These are phyloP conservation scores for Zaprionus nigranus DNA, from an alignment of 1,140 invertebrate genomes.

Conservation along the genomic window DNA sequence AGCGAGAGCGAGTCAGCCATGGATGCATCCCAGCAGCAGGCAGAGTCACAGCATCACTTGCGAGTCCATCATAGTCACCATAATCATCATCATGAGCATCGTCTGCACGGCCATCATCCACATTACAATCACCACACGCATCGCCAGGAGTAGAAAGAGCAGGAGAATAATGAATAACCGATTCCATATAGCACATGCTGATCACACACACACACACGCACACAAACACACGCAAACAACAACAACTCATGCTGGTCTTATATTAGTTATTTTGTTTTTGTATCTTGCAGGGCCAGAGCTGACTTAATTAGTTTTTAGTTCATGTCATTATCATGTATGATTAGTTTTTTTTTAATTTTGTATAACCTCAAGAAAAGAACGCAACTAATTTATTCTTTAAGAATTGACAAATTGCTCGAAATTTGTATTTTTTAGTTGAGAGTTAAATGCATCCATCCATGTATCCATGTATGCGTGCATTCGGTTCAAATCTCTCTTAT, in stretches of 20 bases:
- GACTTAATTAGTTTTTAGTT: conserved; percentile 80
- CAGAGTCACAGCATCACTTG: conserved; percentile 45
- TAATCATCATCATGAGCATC: conserved; percentile 42
- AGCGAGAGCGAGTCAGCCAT: conserved; percentile 7
- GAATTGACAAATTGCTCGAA: conserved; percentile 57
- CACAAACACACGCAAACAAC: neutral
- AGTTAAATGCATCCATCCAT: conserved; percentile 33
- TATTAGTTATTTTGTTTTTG: conserved; percentile 58
- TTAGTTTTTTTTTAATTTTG: conserved; percentile 40
- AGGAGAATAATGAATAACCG: neutral
- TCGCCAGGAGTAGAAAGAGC: conserved; percentile 56
- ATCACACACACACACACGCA: conserved; percentile 25
- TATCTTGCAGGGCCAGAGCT: conserved; percentile 66
- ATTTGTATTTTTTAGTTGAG: conserved; percentile 62
- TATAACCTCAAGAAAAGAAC: conserved; percentile 5
- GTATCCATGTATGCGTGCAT: conserved; percentile 24
- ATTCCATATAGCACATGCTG: conserved; percentile 20
- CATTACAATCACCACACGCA: conserved; percentile 56
- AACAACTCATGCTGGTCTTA: conserved; percentile 41
- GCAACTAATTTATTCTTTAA: conserved; percentile 33
- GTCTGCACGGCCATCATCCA: conserved; percentile 54
- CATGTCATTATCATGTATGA: conserved; percentile 25
- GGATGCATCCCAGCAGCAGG: conserved; percentile 33
- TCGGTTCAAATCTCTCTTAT: conserved; percentile 68
- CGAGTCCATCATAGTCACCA: conserved; percentile 44